Base-by-base conservation (phyloP, 1,140 invertebrate species). In the Lanistes nyassanus region DNA sequence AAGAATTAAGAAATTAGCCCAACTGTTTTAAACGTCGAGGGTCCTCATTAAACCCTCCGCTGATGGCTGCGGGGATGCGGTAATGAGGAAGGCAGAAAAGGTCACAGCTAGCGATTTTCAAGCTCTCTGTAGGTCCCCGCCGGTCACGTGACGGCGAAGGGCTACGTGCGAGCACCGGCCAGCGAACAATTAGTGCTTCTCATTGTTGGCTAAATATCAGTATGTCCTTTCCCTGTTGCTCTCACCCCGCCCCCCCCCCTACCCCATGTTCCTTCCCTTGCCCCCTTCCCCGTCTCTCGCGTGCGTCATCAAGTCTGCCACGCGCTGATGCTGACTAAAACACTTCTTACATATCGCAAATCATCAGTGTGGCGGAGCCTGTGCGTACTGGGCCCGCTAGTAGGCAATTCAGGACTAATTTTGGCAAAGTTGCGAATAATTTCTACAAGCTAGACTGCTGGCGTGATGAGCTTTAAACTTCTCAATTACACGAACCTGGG, bases 211-310 rank as follows among this genome's bases (percentile, higher is more conserved):
- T 65, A 65, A 65, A 65, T 65, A 65, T 36, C 21, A 36, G 21
- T 21, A 65, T 60, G 56, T 60, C 56, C 56, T 60, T 53, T 68
- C 66, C 31, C 26, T 68, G 11, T 68, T 47, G 42, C 42, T 47
- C 42, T 47, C 9, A 16, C 9, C 42, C 1, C 19, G 9, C 42
- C 42, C 42, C 19, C 9, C 5, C 19, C 9, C 42, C 42, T 16
- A 47, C 19, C 19, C 42, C 39, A 6, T 42, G n/a, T 42, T 42
- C 13, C 39, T 47, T 47, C 19, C 19, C 29, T 39, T 68, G 9
- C 39, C 65, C 23, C 39, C 42, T 67, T 39, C 36, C 42, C 21
- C 21, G 0, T 67, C 16, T 67, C 65, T 67, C 65, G 37, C 65
- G 9, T 16, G 9, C 42, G 5, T 47, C 42, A 16, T 16, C 19